phyloP scores from a whole-genome alignment of 2,797 vertebrate genomes.

The Calcarius lapponicus region DNA sequence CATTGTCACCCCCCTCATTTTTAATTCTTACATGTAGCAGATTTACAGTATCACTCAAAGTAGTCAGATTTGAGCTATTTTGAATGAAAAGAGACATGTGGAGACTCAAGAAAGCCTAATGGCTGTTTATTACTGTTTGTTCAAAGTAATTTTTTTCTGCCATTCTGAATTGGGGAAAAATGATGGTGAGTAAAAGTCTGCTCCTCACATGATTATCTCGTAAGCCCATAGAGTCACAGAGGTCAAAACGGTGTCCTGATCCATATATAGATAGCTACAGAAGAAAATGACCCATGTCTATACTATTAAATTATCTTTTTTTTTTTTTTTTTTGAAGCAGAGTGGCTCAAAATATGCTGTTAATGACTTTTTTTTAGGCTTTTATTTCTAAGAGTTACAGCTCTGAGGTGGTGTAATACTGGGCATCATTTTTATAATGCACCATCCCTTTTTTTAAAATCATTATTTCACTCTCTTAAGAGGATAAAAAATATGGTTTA shows the following conservation, averaged over 20 bases:
- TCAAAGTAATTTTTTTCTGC: background rate
- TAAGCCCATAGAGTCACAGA: background rate
- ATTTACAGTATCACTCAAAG: background rate
- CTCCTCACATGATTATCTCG: background rate
- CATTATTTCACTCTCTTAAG: background rate
- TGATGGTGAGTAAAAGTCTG: background rate
- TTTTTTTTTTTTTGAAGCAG: background rate
- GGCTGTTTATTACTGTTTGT: background rate
- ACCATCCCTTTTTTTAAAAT: background rate
- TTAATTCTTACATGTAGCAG: background rate
- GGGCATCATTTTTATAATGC: background rate
- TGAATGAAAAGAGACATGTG: background rate
- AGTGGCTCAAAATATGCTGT: background rate
- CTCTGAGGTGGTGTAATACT: background rate
- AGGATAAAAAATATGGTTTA: background rate
- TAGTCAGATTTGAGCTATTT: background rate
- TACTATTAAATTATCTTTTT: background rate
- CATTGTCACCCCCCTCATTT: background rate
- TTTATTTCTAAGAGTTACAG: background rate
- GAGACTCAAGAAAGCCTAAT: background rate
- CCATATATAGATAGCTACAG: background rate
- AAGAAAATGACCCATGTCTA: background rate
- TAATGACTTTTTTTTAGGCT: background rate
- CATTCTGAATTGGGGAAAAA: background rate
- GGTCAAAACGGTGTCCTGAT: background rate